Evolutionary conservation across 2,888 invertebrate species (phyloP), one percentile per base, ranked within the genome.

Genomic region (Drosophila merina): DNA sequence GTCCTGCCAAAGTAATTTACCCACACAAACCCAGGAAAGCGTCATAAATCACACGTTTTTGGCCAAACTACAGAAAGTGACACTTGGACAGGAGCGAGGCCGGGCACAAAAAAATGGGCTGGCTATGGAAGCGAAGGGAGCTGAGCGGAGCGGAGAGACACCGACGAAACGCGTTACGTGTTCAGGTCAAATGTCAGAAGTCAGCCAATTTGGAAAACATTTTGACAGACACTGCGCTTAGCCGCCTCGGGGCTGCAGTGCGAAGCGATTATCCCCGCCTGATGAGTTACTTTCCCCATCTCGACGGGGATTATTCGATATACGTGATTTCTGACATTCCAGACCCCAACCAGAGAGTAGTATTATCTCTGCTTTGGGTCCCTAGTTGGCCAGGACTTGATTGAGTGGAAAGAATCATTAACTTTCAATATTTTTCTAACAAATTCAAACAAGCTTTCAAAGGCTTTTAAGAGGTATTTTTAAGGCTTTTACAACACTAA

Each of bases 121-220:
- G 14, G 14, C 14, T 14, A 14, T 14, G 14, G 14, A 14, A 14
- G 14, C 14, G 14, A 14, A n/a, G 40, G 40, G 14, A 14, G 14
- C 14, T 10, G 20, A n/a, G 10, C 14, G n/a, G 8, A 30, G 9
- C 7, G 8, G 52, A n/a, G n/a, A n/a, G 42, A 12, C 14, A 2
- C 14, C n/a, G 25, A 44, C 9, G 55, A 25, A 28, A 57, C 57
- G 77, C 84, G 74, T 80, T 77, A 86, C 85, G 85, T 87, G 87
- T 81, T 63, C 86, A 87, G 85, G 81, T 87, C 87, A 87, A 81
- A 81, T 87, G 87, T 75, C 86, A 87, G 63, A 85, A 81, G 81
- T 85, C 81, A 85, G 85, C 85, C 82, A 81, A 87, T 81, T 81
- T 81, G 75, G 82, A 70, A 54, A 73, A 78, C 87, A 74, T 72